Evolutionary conservation across 1,140 invertebrate genomes (phyloP), one percentile per base, ranked within the genome.

Genomic region (Reticulitermes speratus): DNA sequence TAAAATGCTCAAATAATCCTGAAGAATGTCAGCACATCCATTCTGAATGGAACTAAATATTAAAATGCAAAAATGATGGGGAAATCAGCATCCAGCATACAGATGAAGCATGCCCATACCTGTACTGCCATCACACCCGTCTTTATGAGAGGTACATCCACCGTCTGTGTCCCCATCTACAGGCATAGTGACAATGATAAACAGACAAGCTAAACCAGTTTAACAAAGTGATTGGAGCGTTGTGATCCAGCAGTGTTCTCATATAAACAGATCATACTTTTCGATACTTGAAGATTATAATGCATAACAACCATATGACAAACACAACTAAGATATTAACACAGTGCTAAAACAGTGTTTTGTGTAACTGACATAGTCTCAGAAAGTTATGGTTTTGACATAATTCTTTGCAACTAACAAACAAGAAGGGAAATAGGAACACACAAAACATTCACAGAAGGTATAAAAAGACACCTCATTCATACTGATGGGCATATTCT

Each of bases 41-140:
- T 75, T 75, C n/a, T 75, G n/a, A 75, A 75, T 30, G 14, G 19
- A 75, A 65, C 59, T 65, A 65, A 65, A 65, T 23, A n/a, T 65
- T 8, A 75, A 75, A 75, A 75, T 75, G 65, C 65, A 75, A 2
- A 75, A 75, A 25, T 75, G 65, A 75, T 75, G 25, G 59, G 19
- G 59, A 65, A 65, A 65, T 19, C 59, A 65, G 59, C 59, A 75
- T 75, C 65, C 65, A 75, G 65, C 65, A 75, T 75, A 75, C 25
- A 75, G 38, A 86, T 81, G 48, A 44, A 38, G 32, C 85, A 82
- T 86, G 85, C 85, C 85, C 89, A 91, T 94, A 96, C 95, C 96
- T 96, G 95, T 95, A 92, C 95, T 95, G 92, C 96, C 95, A 93
- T 96, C 96, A 94, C 96, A 96, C 93, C 95, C 95, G 92, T 96